These are phyloP conservation scores for Sparus aurata DNA, from an alignment of 2,797 vertebrate genomes.

Conservation along the genomic window DNA sequence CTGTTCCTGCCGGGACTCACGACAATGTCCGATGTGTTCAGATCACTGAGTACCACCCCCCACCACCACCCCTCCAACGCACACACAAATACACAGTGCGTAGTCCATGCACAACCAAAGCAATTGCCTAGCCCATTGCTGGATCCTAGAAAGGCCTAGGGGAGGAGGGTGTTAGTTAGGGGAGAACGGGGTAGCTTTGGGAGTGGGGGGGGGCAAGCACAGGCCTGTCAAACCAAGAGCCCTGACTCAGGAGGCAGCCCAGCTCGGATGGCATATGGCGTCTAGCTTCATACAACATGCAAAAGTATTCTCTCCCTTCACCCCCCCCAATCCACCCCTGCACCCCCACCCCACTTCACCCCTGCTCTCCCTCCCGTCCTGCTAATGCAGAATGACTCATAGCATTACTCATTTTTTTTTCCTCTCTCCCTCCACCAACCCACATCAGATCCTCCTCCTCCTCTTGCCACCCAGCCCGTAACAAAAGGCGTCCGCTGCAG, in stretches of 20 bases:
- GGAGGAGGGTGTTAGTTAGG: constrained; percentile 73
- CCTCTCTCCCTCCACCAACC: constrained; percentile 35
- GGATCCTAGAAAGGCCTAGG: constrained; percentile 77
- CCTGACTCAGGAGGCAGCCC: constrained; percentile 90
- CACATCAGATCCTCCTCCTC: constrained; percentile 76
- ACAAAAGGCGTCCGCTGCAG: constrained; percentile 94
- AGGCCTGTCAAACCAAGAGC: constrained; percentile 91
- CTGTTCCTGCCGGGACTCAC: constrained; percentile 96
- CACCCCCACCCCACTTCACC: constrained; percentile 30
- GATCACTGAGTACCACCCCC: constrained; percentile 89
- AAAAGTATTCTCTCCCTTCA: constrained; percentile 91
- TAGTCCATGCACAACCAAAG: constrained; percentile 78
- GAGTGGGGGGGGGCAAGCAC: constrained; percentile 72
- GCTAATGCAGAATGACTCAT: constrained; percentile 99
- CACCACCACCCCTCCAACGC: constrained; percentile 9
- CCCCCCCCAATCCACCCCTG: constrained; percentile 42
- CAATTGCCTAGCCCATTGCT: constrained; percentile 89
- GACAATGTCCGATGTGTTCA: constrained; percentile 96
- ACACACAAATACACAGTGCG: constrained; percentile 57
- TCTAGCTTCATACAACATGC: constrained; percentile 99
- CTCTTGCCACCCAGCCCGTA: constrained; percentile 79
- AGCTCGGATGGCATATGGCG: constrained; percentile 99
- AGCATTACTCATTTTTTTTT: constrained; percentile 92
- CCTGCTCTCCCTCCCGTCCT: constrained; percentile 73
- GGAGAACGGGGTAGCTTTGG: constrained; percentile 59